These are phyloP conservation scores for Thalassaphorura encarpata DNA, from an alignment of 1,140 invertebrate species.

Conservation along the genomic window DNA sequence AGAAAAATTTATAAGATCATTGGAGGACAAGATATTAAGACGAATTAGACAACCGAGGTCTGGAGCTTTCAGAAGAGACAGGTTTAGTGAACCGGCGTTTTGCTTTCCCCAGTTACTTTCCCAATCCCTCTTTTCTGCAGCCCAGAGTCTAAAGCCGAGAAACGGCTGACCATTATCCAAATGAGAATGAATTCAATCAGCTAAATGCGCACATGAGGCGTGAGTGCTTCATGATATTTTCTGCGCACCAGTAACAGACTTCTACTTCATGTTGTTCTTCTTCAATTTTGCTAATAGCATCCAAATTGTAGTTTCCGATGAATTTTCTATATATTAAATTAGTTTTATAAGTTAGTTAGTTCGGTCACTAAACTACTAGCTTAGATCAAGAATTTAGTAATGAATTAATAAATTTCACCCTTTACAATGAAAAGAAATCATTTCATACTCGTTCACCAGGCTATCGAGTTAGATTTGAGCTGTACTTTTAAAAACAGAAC, in stretches of 20 bases:
- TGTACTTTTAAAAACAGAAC: too few species aligned
- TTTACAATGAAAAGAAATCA: too few species aligned
- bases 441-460: too few species aligned
- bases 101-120: too few species aligned
- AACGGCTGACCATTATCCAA: conserved; percentile 31
- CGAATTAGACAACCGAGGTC: conserved; percentile 25
- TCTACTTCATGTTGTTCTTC: conserved; percentile 12
- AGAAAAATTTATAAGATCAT: conserved; percentile 28
- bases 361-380: too few species aligned
- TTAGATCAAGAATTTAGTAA: too few species aligned
- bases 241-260: conserved; percentile 23
- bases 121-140: background rate
- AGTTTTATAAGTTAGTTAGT: too few species aligned
- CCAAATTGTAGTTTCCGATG: conserved; percentile 29
- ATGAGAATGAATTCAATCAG: conserved; percentile 32
- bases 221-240: too few species aligned
- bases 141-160: conserved; percentile 15
- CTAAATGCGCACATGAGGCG: conserved; percentile 26
- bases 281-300: conserved; percentile 30
- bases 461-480: too few species aligned
- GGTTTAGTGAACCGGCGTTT: background rate
- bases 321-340: too few species aligned
- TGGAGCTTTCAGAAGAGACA: background rate
- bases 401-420: too few species aligned
- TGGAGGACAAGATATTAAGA: conserved; percentile 28